Evolutionary conservation across 30 jellyfish, hydroid and myxozoan species (phyloP).

Genomic region (Turritopsis dohrnii): DNA sequence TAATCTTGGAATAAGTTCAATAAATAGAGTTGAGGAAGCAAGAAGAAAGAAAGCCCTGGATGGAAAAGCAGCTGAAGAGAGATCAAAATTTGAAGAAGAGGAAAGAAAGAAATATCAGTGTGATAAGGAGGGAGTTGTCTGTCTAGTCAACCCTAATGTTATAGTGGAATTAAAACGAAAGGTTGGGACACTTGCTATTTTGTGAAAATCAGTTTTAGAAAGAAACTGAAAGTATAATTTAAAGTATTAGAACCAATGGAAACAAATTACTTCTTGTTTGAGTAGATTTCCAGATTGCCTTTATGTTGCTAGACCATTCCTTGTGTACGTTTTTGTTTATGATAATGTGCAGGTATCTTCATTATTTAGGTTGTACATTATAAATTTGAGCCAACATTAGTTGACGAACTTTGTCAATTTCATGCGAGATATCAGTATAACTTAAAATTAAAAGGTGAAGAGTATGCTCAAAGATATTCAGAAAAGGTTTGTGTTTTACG

Average conservation of each 20-base stretch:
- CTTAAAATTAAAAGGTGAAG: background rate
- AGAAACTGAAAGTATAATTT: too few species aligned
- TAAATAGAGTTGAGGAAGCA: background rate
- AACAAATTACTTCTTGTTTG: too few species aligned
- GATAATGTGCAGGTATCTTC: background rate
- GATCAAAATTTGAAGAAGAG: background rate
- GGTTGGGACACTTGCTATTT: background rate
- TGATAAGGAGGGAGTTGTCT: background rate
- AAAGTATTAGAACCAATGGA: too few species aligned
- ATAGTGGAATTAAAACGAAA: background rate
- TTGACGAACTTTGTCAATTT: constrained; percentile 5
- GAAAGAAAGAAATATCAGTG: background rate
- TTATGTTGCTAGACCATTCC: background rate
- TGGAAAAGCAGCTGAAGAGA: background rate
- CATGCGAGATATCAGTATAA: constrained; percentile 12
- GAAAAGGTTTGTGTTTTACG: too few species aligned
- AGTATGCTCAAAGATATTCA: background rate
- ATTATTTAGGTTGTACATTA: background rate
- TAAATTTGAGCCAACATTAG: background rate
- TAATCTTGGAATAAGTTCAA: background rate
- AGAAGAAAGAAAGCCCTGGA: background rate
- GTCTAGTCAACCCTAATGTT: background rate
- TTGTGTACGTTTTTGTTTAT: background rate
- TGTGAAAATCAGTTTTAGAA: too few species aligned
- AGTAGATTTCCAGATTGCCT: background rate